phyloP scores from a whole-genome alignment of 2,113 vertebrate species.

The mouse (Mus musculus) region DNA sequence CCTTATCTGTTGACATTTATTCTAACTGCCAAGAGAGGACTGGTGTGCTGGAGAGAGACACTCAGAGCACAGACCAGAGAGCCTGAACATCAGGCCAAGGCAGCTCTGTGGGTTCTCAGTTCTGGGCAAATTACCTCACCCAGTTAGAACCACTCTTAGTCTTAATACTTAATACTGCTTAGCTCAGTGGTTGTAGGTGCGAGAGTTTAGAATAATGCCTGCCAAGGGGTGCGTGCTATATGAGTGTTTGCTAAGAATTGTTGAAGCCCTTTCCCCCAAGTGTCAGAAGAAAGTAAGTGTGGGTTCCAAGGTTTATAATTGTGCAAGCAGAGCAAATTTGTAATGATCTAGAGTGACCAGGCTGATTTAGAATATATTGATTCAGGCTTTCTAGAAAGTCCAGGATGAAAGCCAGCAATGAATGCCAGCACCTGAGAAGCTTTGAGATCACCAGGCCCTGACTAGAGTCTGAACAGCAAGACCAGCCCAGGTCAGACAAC shows the following conservation, averaged over 20 bases:
- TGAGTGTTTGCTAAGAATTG: not conserved
- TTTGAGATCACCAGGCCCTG: not conserved
- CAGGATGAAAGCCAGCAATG: not conserved
- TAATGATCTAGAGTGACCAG: not conserved
- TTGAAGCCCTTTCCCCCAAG: not conserved
- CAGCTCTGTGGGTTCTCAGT: fast-evolving
- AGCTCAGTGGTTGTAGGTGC: too few relatives aligned
- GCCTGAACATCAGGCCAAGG: not conserved
- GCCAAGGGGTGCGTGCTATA: not conserved
- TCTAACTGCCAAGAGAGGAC: not conserved
- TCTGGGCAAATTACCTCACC: not conserved
- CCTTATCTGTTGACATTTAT: not conserved
- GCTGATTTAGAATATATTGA: not conserved
- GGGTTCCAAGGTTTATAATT: not conserved
- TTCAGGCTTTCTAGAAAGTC: not conserved
- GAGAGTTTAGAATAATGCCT: not conserved
- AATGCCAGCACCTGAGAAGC: fast-evolving
- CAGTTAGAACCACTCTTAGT: not conserved
- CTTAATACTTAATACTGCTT: not conserved
- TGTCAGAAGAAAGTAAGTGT: not conserved
- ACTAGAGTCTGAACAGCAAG: not conserved
- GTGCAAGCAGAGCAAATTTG: too few relatives aligned
- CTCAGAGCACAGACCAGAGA: too few relatives aligned
- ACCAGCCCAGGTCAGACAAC: not conserved
- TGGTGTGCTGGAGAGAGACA: not conserved